Evolutionary conservation across 2,113 vertebrate species (phyloP), one percentile per base, ranked within the genome.

Genomic region (Apeltes quadracus): DNA sequence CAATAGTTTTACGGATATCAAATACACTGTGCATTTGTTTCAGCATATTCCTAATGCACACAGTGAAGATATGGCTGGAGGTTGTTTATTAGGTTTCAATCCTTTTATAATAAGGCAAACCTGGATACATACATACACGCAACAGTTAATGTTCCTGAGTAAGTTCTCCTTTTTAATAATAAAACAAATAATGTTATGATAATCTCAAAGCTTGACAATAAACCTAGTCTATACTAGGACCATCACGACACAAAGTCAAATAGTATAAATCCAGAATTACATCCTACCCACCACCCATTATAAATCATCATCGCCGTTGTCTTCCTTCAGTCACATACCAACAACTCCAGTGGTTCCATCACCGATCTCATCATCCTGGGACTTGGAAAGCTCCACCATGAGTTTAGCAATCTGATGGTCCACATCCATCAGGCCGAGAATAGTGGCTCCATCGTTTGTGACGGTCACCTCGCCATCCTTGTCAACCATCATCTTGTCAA

Each of bases 401-500:
- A 99, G 94, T 46, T 99, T 99, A 68, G 98, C 97, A 64, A 99
- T 97, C 88, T 98, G 97, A 78, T 99, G 97, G 39, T 99, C 97
- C 1, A 99, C 96, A 73, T 99, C 98, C 98, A 99, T 99, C 98
- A 99, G 96, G 83, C 95, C 94, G 48, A 99, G 92, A 74, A 99
- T 99, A 8, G 98, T 99, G 70, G 98, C 98, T 1, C 98, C 98
- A n/a, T 99, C 97, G 3, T 99, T 99, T n/a, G 98, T 99, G 34
- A 99, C 94, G 0, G 98, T 98, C 70, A 99, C 97, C 20, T 99
- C 97, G 0, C 98, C 98, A 77, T 99, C 98, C 75, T 94, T 95
- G 84, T 98, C 97, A 55, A 99, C 98, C 97, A 98, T 99, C 97
- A 99, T 99, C 89, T 99, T 99, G 88, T 99, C 97, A 75, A 99